Evolutionary conservation across 2,888 invertebrate species (phyloP).

Genomic region (Diarsia rubi): DNA sequence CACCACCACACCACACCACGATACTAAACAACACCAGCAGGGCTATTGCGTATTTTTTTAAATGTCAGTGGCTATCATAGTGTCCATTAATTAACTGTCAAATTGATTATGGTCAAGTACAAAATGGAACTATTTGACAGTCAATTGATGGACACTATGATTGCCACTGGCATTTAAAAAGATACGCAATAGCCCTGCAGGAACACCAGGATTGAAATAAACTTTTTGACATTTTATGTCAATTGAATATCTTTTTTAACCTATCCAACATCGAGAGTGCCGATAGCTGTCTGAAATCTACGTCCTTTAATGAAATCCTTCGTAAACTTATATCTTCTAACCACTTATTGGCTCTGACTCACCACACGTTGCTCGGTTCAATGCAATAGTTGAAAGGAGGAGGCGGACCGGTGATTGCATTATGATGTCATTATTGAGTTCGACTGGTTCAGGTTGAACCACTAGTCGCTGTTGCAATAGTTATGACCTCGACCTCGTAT

Average conservation of each 20-base stretch:
- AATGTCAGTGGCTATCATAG: no score
- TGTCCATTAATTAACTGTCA: no score
- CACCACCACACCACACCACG: no score
- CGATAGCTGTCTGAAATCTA: not conserved
- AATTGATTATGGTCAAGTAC: no score
- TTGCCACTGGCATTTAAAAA: no score
- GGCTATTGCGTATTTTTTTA: no score
- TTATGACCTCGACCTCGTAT: conserved; percentile 22
- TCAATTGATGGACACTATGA: no score
- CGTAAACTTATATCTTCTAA: not conserved
- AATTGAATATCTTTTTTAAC: not conserved
- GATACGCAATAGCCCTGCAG: no score
- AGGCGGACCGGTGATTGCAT: conserved; percentile 35
- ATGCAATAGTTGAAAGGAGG: conserved; percentile 31
- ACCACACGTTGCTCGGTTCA: conserved; percentile 4
- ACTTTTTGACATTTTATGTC: not conserved
- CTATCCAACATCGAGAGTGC: not conserved
- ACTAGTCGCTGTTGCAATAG: conserved; percentile 30
- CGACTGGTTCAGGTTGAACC: conserved; percentile 1
- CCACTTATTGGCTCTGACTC: conserved; percentile 25
- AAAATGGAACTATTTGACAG: no score
- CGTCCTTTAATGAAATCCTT: not conserved
- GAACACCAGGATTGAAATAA: no score
- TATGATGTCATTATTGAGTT: conserved; percentile 39
- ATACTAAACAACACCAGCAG: no score